These are phyloP conservation scores for Bothrops jararaca DNA, from an alignment of 2,113 vertebrate species.

Conservation along the genomic window DNA sequence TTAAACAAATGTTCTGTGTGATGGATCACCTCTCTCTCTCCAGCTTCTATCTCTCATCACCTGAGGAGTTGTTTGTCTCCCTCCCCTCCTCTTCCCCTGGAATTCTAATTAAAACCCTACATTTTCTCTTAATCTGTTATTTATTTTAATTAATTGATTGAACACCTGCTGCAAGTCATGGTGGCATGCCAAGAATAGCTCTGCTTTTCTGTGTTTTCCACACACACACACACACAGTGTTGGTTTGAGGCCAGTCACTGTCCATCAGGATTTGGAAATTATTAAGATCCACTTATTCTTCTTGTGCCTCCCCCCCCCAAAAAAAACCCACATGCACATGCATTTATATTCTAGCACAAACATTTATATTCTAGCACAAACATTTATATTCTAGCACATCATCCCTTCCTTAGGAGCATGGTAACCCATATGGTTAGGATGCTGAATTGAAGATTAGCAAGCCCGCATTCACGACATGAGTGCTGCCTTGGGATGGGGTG, in stretches of 20 bases:
- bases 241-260: constrained; percentile 2
- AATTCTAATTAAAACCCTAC: constrained; percentile 1
- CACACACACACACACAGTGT: no score
- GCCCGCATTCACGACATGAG: not conserved
- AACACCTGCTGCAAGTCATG: constrained; percentile 10
- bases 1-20: not conserved
- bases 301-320: not conserved
- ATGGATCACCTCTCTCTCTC: not conserved
- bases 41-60: not conserved
- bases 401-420: not conserved
- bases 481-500: not conserved
- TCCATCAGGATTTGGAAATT: not conserved
- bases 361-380: not conserved
- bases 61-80: not conserved
- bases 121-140: constrained; percentile 15
- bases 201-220: not conserved
- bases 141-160: constrained; percentile 20
- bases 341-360: not conserved
- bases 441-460: not conserved
- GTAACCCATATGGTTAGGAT: not conserved
- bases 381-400: not conserved
- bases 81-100: not conserved
- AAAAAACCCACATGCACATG: no score
- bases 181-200: not conserved
- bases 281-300: not conserved